Base-by-base conservation (phyloP, 2,113 vertebrate species). In the Equus quagga region DNA sequence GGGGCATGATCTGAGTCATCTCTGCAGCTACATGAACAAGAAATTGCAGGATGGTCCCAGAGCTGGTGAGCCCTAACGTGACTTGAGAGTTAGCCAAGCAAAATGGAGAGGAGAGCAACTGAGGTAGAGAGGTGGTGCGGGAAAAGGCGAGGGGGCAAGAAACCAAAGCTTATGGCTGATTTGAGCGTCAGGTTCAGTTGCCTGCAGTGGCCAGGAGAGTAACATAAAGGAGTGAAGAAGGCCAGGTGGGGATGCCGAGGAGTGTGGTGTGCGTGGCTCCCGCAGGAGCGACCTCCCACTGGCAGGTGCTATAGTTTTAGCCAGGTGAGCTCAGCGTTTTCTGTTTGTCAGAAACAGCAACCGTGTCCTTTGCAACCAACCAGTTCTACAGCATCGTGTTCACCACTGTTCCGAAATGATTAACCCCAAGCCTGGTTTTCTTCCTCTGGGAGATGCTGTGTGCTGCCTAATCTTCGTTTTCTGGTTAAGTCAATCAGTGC, bases 221-320 rank as follows among this genome's bases (percentile, higher is more conserved):
- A 41, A 10, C 2, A 0, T 36, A 21, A 28, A 14, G 5, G 8
- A 24, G 9, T 5, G 41, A 49, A 46, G 28, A 0, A 0, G 23
- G 41, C 31, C 67, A 49, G 41, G 41, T 6, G 33, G 24, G 56
- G 67, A 36, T 1, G 2, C 56, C 17, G 0, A 15, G 21, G 24
- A 82, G 12, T 4, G 10, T 62, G 31, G 17, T 26, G 19, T 44
- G 36, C 3, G 0, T 26, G 41, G 54, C 6, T 26, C 31, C 31
- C 3, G 11, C 18, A 31, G 11, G 0, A 3, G 62, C 0, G 0
- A 33, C 75, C 41, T 62, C 41, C n/a, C 23, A 0, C 0, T 2
- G 41, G 41, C 21, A 2, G 5, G 23, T 44, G 17, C 54, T 14
- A 6, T 11, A 23, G 51, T 58, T 33, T n/a, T 33, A 28, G 2